Evolutionary conservation across 2,888 invertebrate species (phyloP).

Genomic region (Scaptomyza caliginosa): DNA sequence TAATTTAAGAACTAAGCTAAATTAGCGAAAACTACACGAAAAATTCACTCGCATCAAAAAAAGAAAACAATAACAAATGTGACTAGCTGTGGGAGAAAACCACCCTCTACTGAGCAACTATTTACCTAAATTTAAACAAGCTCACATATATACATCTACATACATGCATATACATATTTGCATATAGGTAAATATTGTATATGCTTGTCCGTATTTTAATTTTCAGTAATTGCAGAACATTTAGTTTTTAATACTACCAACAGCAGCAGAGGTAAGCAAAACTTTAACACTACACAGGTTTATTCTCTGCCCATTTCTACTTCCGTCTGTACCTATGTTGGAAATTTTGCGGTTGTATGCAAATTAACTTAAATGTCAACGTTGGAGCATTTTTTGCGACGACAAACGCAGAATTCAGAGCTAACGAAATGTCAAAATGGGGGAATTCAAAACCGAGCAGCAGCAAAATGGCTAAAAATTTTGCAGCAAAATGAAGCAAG

Average conservation of each 20-base stretch:
- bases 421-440: slow-evolving; percentile 57
- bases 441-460: slow-evolving; percentile 13
- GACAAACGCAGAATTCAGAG: slow-evolving; percentile 55
- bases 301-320: not conserved
- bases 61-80: not conserved
- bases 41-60: not conserved
- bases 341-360: slow-evolving; percentile 72
- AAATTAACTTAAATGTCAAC: slow-evolving; percentile 78
- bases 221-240: slow-evolving; percentile 64
- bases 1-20: not conserved
- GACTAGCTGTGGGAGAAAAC: not conserved
- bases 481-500: slow-evolving; percentile 40
- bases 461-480: slow-evolving; percentile 60
- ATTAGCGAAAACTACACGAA: not conserved
- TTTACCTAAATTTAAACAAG: slow-evolving; percentile 2
- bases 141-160: not conserved
- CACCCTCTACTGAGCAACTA: not conserved
- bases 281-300: slow-evolving; percentile 10
- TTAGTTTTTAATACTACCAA: slow-evolving; percentile 57
- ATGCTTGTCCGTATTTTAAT: slow-evolving; percentile 54
- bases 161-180: slow-evolving; percentile 14
- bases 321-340: slow-evolving; percentile 1
- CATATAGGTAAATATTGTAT: slow-evolving; percentile 17
- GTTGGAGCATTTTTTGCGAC: slow-evolving; percentile 36
- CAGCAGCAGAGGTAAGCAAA: slow-evolving; percentile 24